A percentile compares a stretch with the other conserved stretches of the same genome.
Evolutionary conservation across 2,797 vertebrate species (phyloP).

Genomic region (Phalloptychus januarius): DNA sequence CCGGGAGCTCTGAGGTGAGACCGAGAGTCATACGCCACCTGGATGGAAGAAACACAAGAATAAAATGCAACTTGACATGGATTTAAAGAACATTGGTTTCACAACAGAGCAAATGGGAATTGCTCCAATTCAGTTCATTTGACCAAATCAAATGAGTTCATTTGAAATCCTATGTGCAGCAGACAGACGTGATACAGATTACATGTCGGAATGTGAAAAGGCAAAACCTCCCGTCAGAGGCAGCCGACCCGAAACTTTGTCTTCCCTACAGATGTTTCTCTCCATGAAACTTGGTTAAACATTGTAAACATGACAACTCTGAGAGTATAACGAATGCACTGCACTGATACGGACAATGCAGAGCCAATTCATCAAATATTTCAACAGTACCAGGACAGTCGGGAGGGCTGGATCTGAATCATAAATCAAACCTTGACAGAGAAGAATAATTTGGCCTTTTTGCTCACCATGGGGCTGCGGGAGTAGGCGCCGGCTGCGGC

Average conservation of each 20-base stretch:
- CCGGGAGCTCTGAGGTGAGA: constrained; percentile 86
- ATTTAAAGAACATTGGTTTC: background rate
- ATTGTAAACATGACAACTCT: constrained; percentile 32
- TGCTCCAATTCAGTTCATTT: background rate
- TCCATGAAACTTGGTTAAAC: constrained; percentile 26
- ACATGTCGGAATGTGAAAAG: background rate
- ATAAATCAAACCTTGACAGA: constrained; percentile 54
- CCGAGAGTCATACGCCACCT: constrained; percentile 91
- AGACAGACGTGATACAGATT: background rate
- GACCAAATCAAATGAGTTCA: background rate
- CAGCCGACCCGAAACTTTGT: background rate
- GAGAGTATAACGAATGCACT: constrained; percentile 25
- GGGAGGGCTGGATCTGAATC: constrained; percentile 20
- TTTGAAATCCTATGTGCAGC: constrained; percentile 1
- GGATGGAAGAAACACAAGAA: constrained; percentile 28
- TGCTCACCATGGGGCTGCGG: constrained; percentile 87
- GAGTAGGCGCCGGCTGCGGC: constrained; percentile 83
- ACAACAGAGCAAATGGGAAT: background rate
- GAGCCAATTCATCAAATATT: constrained; percentile 36
- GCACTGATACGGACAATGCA: constrained; percentile 18
- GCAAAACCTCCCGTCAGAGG: background rate
- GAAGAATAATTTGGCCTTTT: constrained; percentile 25
- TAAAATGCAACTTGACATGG: background rate
- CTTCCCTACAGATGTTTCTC: background rate
- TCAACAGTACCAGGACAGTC: constrained; percentile 23